These are phyloP conservation scores for Diplosoma virens DNA, from an alignment of 23 tunicate genomes.

Conservation along the genomic window DNA sequence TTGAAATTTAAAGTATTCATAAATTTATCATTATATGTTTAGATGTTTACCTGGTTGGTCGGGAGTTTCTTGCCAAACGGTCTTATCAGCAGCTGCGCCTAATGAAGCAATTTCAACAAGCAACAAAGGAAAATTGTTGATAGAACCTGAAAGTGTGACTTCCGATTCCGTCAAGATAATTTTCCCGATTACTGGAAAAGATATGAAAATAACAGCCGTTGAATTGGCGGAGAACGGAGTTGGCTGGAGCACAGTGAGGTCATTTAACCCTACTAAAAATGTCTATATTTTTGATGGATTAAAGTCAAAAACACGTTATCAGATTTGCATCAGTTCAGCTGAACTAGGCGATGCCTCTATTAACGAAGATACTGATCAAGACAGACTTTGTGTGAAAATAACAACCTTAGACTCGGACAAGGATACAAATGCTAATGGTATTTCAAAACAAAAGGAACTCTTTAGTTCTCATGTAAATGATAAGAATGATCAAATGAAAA, in stretches of 20 bases:
- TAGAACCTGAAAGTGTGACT: slow-evolving; percentile 33
- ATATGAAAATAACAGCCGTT: slow-evolving; percentile 28
- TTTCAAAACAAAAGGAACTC: too few relatives aligned
- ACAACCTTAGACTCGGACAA: slow-evolving; percentile 10
- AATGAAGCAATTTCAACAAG: neutral
- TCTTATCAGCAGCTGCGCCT: neutral
- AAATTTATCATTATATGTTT: neutral
- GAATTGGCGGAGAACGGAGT: neutral
- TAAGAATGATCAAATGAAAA: neutral
- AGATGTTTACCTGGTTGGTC: slow-evolving; percentile 59
- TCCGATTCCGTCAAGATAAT: slow-evolving; percentile 47
- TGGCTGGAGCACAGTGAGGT: slow-evolving; percentile 8
- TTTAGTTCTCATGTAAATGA: neutral
- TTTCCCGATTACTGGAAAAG: slow-evolving; percentile 27
- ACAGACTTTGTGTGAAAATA: slow-evolving; percentile 52
- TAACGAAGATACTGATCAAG: neutral
- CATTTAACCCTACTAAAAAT: slow-evolving; percentile 3
- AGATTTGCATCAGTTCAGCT: slow-evolving; percentile 47
- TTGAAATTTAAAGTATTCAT: neutral
- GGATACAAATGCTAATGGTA: too few relatives aligned
- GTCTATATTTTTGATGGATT: slow-evolving; percentile 32
- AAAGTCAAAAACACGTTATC: slow-evolving; percentile 36
- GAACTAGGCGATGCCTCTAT: neutral
- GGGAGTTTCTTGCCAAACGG: slow-evolving; percentile 27
- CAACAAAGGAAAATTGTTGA: slow-evolving; percentile 4